These are phyloP conservation scores for Falco biarmicus DNA, from an alignment of 2,797 vertebrate genomes.

Conservation along the genomic window DNA sequence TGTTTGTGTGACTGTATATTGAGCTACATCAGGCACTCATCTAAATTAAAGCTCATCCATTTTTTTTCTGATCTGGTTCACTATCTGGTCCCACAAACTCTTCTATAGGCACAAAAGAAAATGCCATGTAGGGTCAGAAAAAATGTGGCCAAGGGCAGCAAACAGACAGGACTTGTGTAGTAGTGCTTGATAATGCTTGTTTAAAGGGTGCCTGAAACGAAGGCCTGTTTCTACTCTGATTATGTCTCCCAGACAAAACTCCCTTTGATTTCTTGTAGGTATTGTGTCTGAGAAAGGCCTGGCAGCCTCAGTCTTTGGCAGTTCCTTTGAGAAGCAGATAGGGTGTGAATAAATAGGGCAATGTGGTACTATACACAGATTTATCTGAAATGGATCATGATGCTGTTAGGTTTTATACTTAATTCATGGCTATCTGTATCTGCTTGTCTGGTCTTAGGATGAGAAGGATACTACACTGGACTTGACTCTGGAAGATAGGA, in stretches of 20 bases:
- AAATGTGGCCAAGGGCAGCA: neutral
- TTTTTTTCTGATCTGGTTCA: neutral
- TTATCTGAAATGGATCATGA: neutral
- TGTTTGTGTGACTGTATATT: neutral
- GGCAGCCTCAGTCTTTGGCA: accelerated
- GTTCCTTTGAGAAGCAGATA: neutral
- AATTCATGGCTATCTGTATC: neutral
- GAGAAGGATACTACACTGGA: neutral
- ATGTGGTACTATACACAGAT: neutral
- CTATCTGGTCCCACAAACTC: neutral
- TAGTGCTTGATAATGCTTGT: neutral
- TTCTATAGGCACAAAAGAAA: neutral
- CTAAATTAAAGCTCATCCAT: neutral
- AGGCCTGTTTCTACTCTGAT: neutral
- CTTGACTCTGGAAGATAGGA: neutral
- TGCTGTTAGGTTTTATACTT: neutral
- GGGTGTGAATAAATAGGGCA: neutral
- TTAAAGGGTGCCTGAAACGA: neutral
- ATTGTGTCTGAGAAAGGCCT: neutral
- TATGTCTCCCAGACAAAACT: neutral
- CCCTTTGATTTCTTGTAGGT: neutral
- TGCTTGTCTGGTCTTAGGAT: neutral
- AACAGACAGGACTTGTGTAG: neutral
- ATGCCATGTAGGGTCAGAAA: neutral
- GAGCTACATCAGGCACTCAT: neutral